Evolutionary conservation across 2,888 invertebrate species (phyloP).

Genomic region (Orthonevra nobilis): DNA sequence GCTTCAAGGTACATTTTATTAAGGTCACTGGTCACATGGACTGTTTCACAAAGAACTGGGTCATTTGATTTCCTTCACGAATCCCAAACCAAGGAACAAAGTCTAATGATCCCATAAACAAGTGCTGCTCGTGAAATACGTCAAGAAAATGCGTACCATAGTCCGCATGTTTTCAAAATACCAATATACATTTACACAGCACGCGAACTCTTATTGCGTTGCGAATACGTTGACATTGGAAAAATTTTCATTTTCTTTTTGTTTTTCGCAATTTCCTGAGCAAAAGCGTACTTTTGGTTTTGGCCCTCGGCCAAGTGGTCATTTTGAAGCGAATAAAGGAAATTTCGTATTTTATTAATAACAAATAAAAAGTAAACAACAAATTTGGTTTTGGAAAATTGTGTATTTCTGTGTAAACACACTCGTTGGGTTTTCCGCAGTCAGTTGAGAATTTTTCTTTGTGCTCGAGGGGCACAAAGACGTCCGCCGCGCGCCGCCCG

Average conservation of each 20-base stretch:
- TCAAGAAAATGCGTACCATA: constrained; percentile 11
- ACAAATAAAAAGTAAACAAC: constrained; percentile 26
- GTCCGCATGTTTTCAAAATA: constrained; percentile 16
- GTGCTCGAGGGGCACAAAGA: constrained; percentile 16
- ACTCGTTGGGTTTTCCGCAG: constrained; percentile 34
- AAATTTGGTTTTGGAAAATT: constrained; percentile 14
- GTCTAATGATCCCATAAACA: constrained; percentile 21
- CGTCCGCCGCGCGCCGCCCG: too few species aligned
- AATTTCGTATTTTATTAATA: constrained; percentile 40
- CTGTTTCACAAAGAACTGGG: constrained; percentile 12
- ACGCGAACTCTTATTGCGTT: constrained; percentile 43
- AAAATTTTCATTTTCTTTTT: constrained; percentile 32
- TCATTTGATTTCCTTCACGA: neutral
- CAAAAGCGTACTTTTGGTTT: constrained; percentile 52
- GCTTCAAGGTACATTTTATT: neutral
- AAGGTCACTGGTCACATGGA: neutral
- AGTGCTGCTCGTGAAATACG: neutral
- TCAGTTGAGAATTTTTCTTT: constrained; percentile 33
- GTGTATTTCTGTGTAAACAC: constrained; percentile 15
- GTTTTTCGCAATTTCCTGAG: neutral
- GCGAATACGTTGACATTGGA: constrained; percentile 42
- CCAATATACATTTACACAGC: too few species aligned
- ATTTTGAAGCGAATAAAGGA: constrained; percentile 56
- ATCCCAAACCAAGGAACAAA: constrained; percentile 5
- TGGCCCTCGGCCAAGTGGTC: constrained; percentile 51